Percentiles rank a stretch among this genome's conserved stretches.
phyloP scores from a whole-genome alignment of 1,140 invertebrate genomes.

The Drosophila mauritiana region DNA sequence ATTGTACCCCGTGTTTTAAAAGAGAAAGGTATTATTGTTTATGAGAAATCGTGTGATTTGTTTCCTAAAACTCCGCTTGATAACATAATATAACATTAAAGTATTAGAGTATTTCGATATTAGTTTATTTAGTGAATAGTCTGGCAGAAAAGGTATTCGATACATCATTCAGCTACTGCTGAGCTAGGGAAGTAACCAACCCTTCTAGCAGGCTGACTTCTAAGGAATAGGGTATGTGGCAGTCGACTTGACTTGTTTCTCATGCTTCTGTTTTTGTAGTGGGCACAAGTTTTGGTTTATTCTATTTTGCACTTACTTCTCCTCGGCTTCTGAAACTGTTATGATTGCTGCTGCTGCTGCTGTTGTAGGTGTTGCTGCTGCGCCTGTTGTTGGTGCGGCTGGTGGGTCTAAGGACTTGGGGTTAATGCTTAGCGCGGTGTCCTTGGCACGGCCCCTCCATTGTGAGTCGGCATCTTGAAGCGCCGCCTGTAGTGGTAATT shows the following conservation, averaged over 20 bases:
- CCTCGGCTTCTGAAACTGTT: slow-evolving; percentile 17
- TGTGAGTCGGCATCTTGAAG: slow-evolving; percentile 59
- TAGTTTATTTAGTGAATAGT: no score
- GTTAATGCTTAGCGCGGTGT: slow-evolving; percentile 72
- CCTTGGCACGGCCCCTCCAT: slow-evolving; percentile 75
- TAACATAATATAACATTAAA: no score
- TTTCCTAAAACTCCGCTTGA: no score
- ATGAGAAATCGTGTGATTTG: background rate
- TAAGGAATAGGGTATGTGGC: no score
- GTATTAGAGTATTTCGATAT: no score
- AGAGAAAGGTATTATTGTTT: background rate
- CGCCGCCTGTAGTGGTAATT: slow-evolving; percentile 68
- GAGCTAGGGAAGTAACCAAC: no score
- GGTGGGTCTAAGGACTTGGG: slow-evolving; percentile 45
- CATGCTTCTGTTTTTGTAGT: slow-evolving; percentile 40
- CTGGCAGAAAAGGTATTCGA: no score
- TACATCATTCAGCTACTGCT: no score
- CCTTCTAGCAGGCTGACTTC: no score
- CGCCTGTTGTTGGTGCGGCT: slow-evolving; percentile 23
- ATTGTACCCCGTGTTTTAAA: slow-evolving; percentile 17
- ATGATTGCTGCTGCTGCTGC: slow-evolving; percentile 16
- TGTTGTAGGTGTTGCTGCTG: background rate
- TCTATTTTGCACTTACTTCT: slow-evolving; percentile 65
- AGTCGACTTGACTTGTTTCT: background rate
- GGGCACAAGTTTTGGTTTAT: slow-evolving; percentile 56